phyloP scores from a whole-genome alignment of 2,888 invertebrate species.

The Oxycera nigricornis region DNA sequence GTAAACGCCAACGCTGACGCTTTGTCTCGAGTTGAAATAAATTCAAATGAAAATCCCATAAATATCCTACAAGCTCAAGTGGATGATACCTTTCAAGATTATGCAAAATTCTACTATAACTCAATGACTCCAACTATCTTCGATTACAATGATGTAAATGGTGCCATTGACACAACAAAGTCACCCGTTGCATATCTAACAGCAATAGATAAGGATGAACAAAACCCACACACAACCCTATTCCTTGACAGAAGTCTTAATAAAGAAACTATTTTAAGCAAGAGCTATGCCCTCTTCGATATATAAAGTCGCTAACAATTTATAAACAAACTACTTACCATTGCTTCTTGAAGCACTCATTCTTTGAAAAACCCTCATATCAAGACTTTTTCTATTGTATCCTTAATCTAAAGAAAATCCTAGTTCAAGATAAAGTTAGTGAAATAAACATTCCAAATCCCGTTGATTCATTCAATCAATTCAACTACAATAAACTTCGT shows the following conservation, averaged over 20 bases:
- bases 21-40: not conserved
- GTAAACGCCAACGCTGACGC: not conserved
- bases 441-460: conserved; percentile 12
- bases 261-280: not conserved
- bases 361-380: conserved; percentile 1
- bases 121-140: not conserved
- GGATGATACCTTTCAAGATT: conserved; percentile 2
- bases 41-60: not conserved
- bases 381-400: conserved; percentile 1
- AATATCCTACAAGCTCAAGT: not conserved
- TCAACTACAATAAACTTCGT: not conserved
- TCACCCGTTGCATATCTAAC: too few relatives aligned
- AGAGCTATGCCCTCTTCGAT: not conserved
- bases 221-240: not conserved
- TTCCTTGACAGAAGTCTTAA: not conserved
- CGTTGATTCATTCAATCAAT: not conserved
- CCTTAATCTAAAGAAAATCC: not conserved
- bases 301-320: not conserved
- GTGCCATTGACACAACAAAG: not conserved
- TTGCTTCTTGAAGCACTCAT: not conserved
- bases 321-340: not conserved
- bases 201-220: not conserved
- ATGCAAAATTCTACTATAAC: not conserved
- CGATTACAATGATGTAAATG: conserved; percentile 1
- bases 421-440: not conserved